Base-by-base conservation (phyloP, 2,113 vertebrate species). In the Camelus dromedarius region DNA sequence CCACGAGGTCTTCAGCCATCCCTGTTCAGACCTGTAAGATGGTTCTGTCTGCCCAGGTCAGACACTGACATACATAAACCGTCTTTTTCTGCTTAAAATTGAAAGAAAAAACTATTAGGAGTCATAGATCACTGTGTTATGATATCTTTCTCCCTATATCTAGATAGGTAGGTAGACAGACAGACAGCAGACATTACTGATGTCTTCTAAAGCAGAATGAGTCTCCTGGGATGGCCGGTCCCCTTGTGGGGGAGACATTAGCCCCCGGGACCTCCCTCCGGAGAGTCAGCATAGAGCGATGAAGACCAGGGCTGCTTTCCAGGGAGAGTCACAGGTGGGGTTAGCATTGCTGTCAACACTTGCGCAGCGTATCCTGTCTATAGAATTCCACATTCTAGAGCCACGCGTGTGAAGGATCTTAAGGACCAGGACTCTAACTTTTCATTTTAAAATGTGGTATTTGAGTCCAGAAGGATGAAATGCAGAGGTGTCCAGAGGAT, bases 11-110 rank as follows among this genome's bases (percentile, higher is more conserved):
- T 97, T 97, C 96, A 97, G 32, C 80, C 81, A 79, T 92, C 56
- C 75, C 95, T 95, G 26, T 64, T 97, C 95, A 97, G 70, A 90
- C 82, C 82, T 98, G 97, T 92, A 82, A 96, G 92, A 97, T 89
- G 67, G 89, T 91, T 95, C 96, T 96, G 96, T 92, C 96, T 86
- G 73, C 95, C 95, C 91, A 93, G 95, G 98, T 98, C 97, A 98
- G 95, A 98, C 97, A 95, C 84, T 98, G 95, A 97, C 96, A 97
- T 93, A 95, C 96, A 97, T 98, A 98, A 98, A 98, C 98, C 98
- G 85, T 60, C 94, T 89, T 95, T 98, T 97, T 95, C 89, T 97
- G 97, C 93, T 98, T 98, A 92, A 98, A 98, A 94, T 98, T 98
- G 97, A 98, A 98, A 98, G 90, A 98, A 96, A 93, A 97, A 98